Percentiles rank a stretch among this genome's conserved stretches.
These are phyloP conservation scores for Meriones psammophilus DNA, from an alignment of 2,797 vertebrate species.

Conservation along the genomic window DNA sequence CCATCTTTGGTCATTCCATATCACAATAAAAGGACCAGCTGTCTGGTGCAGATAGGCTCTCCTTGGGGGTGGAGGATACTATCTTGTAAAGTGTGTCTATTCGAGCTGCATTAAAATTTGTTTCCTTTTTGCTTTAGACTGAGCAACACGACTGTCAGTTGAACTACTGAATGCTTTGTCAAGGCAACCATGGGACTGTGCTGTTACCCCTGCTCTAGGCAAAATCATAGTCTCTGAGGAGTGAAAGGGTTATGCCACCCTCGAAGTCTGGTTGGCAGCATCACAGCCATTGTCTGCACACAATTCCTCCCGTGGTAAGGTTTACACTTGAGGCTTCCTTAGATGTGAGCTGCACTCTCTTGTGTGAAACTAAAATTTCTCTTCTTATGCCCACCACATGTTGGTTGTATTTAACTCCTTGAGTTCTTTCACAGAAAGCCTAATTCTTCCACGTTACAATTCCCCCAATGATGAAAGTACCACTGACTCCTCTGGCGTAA, in stretches of 20 bases:
- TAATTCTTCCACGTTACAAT: neutral
- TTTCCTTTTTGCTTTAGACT: neutral
- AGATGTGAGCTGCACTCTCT: neutral
- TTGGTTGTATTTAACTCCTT: conserved; percentile 29
- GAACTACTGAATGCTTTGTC: neutral
- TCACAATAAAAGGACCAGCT: neutral
- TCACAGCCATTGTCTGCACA: neutral
- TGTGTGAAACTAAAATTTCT: conserved; percentile 6
- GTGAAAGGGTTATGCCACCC: neutral
- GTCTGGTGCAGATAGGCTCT: neutral
- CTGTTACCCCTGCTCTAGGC: neutral
- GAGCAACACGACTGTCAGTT: neutral
- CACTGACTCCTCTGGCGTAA: neutral
- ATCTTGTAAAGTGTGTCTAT: neutral
- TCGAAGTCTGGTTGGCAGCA: neutral
- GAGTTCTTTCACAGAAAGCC: neutral
- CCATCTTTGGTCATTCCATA: neutral
- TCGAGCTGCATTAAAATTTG: neutral
- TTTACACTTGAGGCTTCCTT: neutral
- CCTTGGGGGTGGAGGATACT: neutral
- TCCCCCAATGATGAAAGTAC: neutral
- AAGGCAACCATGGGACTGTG: neutral
- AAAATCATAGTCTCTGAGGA: neutral
- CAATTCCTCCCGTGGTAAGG: neutral
- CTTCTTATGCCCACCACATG: neutral